Percentiles rank a stretch among this genome's conserved stretches.
Conservation (phyloP, 2,888 invertebrate genomes). For the Fragum sueziense region DNA sequence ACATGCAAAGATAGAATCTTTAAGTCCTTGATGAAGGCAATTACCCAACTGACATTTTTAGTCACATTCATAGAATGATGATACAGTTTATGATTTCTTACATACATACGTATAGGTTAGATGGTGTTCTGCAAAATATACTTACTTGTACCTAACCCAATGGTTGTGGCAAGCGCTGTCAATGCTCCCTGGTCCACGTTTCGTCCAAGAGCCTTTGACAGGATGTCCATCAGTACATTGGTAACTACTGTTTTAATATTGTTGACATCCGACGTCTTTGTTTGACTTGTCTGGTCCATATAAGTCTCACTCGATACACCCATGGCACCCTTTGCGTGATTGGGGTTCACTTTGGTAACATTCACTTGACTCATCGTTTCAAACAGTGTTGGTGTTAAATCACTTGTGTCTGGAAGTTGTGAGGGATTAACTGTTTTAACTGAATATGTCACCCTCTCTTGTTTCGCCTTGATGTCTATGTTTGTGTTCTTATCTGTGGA, state of each 20-base stretch:
- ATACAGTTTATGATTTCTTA: no score
- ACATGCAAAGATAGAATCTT: no score
- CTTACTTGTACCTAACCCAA: constrained; percentile 4
- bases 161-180: neutral
- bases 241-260: constrained; percentile 20
- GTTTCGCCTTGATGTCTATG: neutral
- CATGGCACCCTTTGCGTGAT: no score
- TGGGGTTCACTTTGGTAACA: neutral
- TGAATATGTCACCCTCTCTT: neutral
- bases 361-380: neutral
- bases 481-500: neutral
- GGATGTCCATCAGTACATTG: constrained; percentile 15
- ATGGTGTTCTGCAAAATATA: no score
- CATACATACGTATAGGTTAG: no score
- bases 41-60: no score
- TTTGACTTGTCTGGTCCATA: no score
- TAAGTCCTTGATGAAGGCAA: no score
- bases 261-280: constrained; percentile 13
- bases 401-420: neutral
- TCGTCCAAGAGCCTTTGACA: constrained; percentile 5
- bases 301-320: no score
- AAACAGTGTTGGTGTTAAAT: neutral
- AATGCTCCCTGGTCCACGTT: neutral
- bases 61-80: no score
- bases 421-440: neutral